phyloP scores from a whole-genome alignment of 2,113 vertebrate species.

The Larimichthys crocea region DNA sequence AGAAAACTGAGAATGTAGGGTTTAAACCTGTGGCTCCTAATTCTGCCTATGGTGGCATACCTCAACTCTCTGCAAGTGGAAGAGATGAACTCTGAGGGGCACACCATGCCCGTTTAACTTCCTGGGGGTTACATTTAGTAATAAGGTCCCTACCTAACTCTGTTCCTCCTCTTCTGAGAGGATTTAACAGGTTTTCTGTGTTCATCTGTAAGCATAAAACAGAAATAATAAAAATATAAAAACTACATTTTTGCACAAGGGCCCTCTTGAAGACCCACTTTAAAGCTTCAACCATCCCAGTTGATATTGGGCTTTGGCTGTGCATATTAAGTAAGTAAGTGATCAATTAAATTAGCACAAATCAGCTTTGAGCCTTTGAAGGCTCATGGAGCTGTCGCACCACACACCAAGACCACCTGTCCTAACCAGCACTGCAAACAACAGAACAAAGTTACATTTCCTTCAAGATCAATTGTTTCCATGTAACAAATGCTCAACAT shows the following conservation, averaged over 20 bases:
- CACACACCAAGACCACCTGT: too few relatives aligned
- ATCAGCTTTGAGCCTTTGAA: not conserved
- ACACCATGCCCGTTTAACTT: not conserved
- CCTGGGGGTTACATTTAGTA: too few relatives aligned
- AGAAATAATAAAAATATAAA: not conserved
- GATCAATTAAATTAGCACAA: not conserved
- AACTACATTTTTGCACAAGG: not conserved
- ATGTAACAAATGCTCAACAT: too few relatives aligned
- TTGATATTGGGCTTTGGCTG: not conserved
- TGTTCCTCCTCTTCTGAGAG: not conserved
- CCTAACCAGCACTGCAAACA: too few relatives aligned
- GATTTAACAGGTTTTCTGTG: too few relatives aligned
- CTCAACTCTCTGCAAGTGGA: slow-evolving; percentile 27
- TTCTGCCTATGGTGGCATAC: slow-evolving; percentile 64
- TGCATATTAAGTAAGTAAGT: not conserved
- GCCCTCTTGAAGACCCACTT: not conserved
- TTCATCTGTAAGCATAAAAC: not conserved
- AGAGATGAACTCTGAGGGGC: slow-evolving; percentile 85
- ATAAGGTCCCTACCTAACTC: not conserved
- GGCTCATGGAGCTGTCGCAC: too few relatives aligned
- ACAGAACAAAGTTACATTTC: too few relatives aligned
- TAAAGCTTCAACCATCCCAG: not conserved
- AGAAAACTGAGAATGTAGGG: slow-evolving; percentile 63
- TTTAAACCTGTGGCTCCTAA: slow-evolving; percentile 54
- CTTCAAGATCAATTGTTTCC: too few relatives aligned